phyloP scores from a whole-genome alignment of 2,888 invertebrate species.

The Xestia ashworthii region DNA sequence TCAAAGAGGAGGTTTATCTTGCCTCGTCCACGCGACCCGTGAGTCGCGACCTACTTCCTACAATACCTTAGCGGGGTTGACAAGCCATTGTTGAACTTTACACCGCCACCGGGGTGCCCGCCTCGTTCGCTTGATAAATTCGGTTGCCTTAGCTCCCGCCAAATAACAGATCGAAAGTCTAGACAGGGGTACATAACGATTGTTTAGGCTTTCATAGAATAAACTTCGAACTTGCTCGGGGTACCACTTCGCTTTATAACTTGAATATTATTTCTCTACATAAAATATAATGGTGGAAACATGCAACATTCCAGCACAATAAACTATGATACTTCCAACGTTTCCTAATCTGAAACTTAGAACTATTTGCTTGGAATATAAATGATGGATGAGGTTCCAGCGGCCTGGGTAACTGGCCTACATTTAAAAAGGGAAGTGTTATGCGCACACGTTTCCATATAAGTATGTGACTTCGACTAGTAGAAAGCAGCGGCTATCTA shows the following conservation, averaged over 20 bases:
- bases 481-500: conserved; percentile 47
- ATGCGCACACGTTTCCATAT: conserved; percentile 53
- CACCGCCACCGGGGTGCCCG: conserved; percentile 52
- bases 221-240: conserved; percentile 5
- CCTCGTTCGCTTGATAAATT: conserved; percentile 59
- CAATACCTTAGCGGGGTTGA: conserved; percentile 70
- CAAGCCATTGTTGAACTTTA: conserved; percentile 76
- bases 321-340: background rate
- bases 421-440: conserved; percentile 53
- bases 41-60: conserved; percentile 75
- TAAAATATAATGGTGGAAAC: background rate
- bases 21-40: conserved; percentile 66
- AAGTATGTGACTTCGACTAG: conserved; percentile 20
- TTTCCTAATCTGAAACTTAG: conserved; percentile 13
- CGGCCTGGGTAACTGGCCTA: conserved; percentile 37
- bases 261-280: background rate
- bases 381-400: conserved; percentile 45
- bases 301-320: background rate
- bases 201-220: conserved; percentile 15
- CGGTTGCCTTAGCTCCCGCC: conserved; percentile 45
- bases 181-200: conserved; percentile 44
- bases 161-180: conserved; percentile 45
- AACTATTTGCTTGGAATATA: conserved; percentile 40
- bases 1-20: conserved; percentile 73
- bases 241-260: background rate